A percentile compares a stretch with the other conserved stretches of the same genome.
phyloP scores from a whole-genome alignment of 2,888 invertebrate genomes.

The Eutolmus rufibarbis region DNA sequence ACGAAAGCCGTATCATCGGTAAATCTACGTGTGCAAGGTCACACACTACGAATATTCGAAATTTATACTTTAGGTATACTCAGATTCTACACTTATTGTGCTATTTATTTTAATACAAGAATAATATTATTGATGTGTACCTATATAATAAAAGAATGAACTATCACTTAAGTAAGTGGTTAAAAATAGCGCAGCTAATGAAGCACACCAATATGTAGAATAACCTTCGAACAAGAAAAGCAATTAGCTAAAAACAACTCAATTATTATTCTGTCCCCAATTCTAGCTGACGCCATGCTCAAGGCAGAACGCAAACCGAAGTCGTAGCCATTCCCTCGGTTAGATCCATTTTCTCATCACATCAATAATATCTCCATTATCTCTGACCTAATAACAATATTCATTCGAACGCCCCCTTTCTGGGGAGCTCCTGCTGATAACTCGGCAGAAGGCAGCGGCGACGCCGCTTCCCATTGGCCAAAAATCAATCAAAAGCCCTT shows the following conservation, averaged over 20 bases:
- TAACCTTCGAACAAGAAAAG: neutral
- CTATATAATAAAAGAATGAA: neutral
- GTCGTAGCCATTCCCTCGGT: neutral
- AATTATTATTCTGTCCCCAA: neutral
- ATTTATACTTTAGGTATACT: too few species aligned
- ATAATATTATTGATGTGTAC: neutral
- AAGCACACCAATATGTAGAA: neutral
- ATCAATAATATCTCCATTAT: neutral
- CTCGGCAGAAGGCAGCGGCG: neutral
- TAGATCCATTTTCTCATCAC: neutral
- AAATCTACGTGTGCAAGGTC: too few species aligned
- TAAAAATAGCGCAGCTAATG: neutral
- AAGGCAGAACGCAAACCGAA: neutral
- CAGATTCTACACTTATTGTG: neutral
- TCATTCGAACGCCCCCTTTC: neutral
- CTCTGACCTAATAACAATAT: neutral
- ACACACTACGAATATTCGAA: too few species aligned
- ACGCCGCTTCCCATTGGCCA: neutral
- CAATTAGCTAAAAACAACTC: neutral
- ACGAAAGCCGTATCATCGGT: too few species aligned
- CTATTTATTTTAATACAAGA: neutral
- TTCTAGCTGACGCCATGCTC: neutral
- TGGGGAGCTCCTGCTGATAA: neutral
- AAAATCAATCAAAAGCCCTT: neutral
- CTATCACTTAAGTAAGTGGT: neutral